Conservation (phyloP, 2,888 invertebrate species). For the Philereme vetulata region DNA sequence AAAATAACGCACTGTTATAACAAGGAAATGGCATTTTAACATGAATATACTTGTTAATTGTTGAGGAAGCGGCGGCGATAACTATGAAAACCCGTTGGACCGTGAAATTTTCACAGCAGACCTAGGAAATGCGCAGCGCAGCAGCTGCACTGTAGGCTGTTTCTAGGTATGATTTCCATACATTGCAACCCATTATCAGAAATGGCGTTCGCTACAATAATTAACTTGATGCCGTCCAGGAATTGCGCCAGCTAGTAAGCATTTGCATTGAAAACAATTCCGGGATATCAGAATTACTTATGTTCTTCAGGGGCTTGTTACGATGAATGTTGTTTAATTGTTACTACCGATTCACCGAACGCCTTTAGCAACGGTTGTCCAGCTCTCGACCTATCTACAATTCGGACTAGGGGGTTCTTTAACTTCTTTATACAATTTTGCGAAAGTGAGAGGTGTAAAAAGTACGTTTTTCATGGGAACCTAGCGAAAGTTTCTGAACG, state of each 20-base stretch:
- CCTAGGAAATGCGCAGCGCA: conserved; percentile 25
- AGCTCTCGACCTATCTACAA: conserved; percentile 11
- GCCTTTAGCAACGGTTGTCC: conserved; percentile 14
- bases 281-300: conserved; percentile 25
- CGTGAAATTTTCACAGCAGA: conserved; percentile 34
- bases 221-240: conserved; percentile 28
- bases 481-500: not conserved
- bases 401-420: conserved; percentile 19
- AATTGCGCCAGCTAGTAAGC: conserved; percentile 24
- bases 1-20: conserved; percentile 12
- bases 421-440: conserved; percentile 15
- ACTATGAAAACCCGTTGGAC: conserved; percentile 32
- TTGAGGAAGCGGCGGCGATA: conserved; percentile 24
- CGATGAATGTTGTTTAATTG: conserved; percentile 14
- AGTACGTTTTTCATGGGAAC: conserved; percentile 2
- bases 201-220: conserved; percentile 27
- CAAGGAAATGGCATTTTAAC: conserved; percentile 9
- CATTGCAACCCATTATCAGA: conserved; percentile 35
- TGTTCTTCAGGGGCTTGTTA: conserved; percentile 20
- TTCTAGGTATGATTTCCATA: conserved; percentile 38
- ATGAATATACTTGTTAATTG: conserved; percentile 22
- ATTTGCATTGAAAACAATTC: conserved; percentile 32
- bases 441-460: conserved; percentile 6
- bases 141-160: conserved; percentile 16
- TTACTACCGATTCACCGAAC: conserved; percentile 17